A percentile compares a stretch with the other conserved stretches of the same genome.
Evolutionary conservation across 2,888 invertebrate species (phyloP).

Genomic region (Hartigia nigra): DNA sequence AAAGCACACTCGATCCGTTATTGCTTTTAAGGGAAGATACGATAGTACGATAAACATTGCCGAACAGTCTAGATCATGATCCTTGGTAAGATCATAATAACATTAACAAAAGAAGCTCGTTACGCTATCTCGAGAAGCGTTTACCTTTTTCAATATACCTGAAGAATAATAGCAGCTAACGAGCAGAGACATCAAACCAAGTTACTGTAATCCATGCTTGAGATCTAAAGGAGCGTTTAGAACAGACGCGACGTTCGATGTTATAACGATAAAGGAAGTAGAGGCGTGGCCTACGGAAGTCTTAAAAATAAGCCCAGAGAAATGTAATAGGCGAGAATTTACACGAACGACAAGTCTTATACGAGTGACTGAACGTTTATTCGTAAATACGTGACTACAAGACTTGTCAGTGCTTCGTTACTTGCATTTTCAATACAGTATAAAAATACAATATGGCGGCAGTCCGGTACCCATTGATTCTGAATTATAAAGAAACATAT

Average conservation of each 20-base stretch:
- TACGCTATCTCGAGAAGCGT: background rate
- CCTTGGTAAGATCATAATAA: background rate
- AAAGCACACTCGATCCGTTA: background rate
- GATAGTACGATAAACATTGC: background rate
- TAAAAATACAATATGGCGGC: constrained; percentile 32
- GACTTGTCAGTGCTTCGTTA: constrained; percentile 31
- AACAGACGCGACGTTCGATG: background rate
- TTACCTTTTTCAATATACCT: background rate
- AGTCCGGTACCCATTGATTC: constrained; percentile 11
- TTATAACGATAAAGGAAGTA: no score
- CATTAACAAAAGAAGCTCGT: background rate
- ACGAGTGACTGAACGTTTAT: background rate
- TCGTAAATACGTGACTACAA: constrained; percentile 24
- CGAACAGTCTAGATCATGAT: background rate
- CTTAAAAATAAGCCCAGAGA: constrained; percentile 25
- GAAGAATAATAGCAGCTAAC: background rate
- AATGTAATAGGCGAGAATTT: constrained; percentile 49
- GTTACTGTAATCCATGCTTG: background rate
- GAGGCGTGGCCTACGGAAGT: no score
- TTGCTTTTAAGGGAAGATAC: background rate
- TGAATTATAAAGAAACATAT: constrained; percentile 7
- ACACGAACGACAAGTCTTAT: constrained; percentile 35
- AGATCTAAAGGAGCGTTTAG: background rate
- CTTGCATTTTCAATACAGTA: constrained; percentile 41
- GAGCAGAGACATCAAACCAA: background rate